Conservation (phyloP, 2,113 vertebrate genomes). For the Scomber japonicus region DNA sequence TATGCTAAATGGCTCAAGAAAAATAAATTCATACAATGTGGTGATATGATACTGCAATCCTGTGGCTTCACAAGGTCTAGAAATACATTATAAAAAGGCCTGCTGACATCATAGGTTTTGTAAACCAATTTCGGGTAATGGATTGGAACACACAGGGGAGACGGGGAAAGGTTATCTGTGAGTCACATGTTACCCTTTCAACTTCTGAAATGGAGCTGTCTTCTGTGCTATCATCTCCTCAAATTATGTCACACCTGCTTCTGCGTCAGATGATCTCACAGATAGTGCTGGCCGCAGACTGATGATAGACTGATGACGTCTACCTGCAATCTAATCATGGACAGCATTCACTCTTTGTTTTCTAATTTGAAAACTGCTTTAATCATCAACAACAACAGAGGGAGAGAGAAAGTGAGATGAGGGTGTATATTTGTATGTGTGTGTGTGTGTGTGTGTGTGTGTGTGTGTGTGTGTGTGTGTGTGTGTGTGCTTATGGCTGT, state of each 20-base stretch:
- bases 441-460: slow-evolving; percentile 29
- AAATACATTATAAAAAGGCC: slow-evolving; percentile 61
- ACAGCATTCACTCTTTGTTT: slow-evolving; percentile 20
- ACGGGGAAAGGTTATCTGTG: slow-evolving; percentile 73
- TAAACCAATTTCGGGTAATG: slow-evolving; percentile 74
- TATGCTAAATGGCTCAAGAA: slow-evolving; percentile 41
- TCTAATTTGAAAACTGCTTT: slow-evolving; percentile 27
- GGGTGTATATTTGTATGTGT: slow-evolving; percentile 22
- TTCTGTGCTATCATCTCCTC: slow-evolving; percentile 42
- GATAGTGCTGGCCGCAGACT: slow-evolving; percentile 48
- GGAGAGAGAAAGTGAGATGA: background rate
- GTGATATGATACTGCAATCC: slow-evolving; percentile 54
- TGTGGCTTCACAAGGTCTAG: slow-evolving; percentile 56
- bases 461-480: slow-evolving; percentile 14
- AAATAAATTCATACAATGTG: slow-evolving; percentile 36
- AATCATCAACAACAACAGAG: slow-evolving; percentile 44
- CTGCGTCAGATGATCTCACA: slow-evolving; percentile 54
- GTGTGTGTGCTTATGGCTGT: slow-evolving; percentile 6
- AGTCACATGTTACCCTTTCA: slow-evolving; percentile 66
- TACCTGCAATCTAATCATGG: slow-evolving; percentile 53
- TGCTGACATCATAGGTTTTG: slow-evolving; percentile 69
- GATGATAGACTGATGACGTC: slow-evolving; percentile 68
- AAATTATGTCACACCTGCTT: slow-evolving; percentile 69
- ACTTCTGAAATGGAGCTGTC: slow-evolving; percentile 47
- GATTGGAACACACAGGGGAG: slow-evolving; percentile 36